These are phyloP conservation scores for Pardalotus punctatus DNA, from an alignment of 2,113 vertebrate species.

Conservation along the genomic window DNA sequence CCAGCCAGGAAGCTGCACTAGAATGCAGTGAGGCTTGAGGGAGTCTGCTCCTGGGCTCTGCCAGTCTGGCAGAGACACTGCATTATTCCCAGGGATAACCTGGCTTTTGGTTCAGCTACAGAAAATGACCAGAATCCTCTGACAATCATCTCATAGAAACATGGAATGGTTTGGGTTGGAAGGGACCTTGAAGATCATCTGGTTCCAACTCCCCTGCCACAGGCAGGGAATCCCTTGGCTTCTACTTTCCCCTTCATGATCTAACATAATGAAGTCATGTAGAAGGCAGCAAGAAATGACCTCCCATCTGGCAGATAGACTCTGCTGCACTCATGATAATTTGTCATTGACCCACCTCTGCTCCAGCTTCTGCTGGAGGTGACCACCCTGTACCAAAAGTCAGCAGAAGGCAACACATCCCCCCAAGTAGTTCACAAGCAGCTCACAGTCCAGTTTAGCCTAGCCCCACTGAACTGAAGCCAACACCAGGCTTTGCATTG, in stretches of 20 bases:
- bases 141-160: not conserved
- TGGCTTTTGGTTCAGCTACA: not conserved
- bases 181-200: not conserved
- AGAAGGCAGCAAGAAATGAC: not conserved
- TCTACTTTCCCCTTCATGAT: not conserved
- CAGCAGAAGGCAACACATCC: not conserved
- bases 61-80: not conserved
- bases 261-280: not conserved
- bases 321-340: not conserved
- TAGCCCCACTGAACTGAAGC: not conserved
- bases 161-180: not conserved
- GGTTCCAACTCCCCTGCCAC: not conserved
- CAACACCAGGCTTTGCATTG: not conserved
- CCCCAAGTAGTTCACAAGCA: not conserved
- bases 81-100: not conserved
- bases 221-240: not conserved
- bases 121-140: not conserved
- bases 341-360: not conserved
- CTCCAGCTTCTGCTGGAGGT: not conserved
- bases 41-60: not conserved
- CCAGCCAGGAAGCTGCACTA: not conserved
- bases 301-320: not conserved
- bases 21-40: not conserved
- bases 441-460: not conserved
- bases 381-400: not conserved